A percentile compares a stretch with the other conserved stretches of the same genome.
Conservation (phyloP, 2,797 vertebrate genomes). For the Balearica regulorum region DNA sequence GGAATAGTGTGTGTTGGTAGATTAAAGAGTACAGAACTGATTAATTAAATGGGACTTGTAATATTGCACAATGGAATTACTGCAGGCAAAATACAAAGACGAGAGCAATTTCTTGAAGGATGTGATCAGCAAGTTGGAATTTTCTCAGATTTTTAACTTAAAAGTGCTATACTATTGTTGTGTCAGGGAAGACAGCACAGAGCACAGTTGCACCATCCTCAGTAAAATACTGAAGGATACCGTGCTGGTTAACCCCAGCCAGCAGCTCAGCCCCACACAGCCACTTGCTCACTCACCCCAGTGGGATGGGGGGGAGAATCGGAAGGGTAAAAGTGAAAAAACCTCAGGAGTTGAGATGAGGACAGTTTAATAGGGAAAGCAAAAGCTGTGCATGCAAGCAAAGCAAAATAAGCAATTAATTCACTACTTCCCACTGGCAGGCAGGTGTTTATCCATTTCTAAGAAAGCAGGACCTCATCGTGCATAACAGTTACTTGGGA, state of each 20-base stretch:
- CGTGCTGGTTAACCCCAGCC: not conserved
- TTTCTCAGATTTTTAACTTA: not conserved
- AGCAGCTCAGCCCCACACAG: not conserved
- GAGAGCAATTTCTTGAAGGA: not conserved
- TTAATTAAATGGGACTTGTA: not conserved
- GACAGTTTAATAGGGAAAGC: not conserved
- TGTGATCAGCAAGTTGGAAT: not conserved
- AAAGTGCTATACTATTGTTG: not conserved
- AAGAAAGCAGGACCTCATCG: not conserved
- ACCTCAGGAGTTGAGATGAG: rapidly evolving
- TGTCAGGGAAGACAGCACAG: not conserved
- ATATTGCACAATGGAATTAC: not conserved
- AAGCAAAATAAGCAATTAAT: not conserved
- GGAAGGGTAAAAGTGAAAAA: not conserved
- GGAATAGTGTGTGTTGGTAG: not conserved
- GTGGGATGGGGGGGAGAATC: not conserved
- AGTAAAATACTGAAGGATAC: not conserved
- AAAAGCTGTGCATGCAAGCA: not conserved
- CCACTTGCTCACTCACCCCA: not conserved
- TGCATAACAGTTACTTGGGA: not conserved
- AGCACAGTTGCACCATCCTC: not conserved
- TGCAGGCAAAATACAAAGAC: not conserved
- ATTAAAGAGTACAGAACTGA: not conserved
- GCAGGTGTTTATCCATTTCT: not conserved
- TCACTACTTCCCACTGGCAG: not conserved